phyloP scores from a whole-genome alignment of 2,888 invertebrate species.

The Clitarchus hookeri region DNA sequence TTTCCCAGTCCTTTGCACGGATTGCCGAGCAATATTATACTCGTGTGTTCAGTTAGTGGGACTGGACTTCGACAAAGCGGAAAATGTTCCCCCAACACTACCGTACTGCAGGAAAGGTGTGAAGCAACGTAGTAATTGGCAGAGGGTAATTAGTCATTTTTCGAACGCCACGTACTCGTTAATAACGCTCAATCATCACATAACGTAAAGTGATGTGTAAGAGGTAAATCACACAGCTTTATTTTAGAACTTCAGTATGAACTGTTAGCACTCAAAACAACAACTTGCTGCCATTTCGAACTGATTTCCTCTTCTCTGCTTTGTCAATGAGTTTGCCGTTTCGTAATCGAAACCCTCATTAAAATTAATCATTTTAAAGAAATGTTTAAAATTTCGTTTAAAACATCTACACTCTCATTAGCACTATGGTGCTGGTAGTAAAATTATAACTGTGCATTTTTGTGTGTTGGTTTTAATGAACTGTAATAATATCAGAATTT shows the following conservation, averaged over 20 bases:
- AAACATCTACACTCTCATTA: too few species aligned
- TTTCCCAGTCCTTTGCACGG: too few species aligned
- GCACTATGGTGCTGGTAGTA: too few species aligned
- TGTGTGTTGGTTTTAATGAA: too few species aligned
- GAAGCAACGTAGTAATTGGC: neutral
- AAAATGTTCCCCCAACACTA: too few species aligned
- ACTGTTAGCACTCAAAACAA: neutral
- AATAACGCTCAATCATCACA: neutral
- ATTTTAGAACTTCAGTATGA: neutral
- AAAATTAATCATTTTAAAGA: neutral
- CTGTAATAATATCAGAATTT: too few species aligned
- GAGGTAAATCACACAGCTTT: neutral
- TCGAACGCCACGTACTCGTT: neutral
- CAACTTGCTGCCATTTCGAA: neutral
- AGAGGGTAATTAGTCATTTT: neutral
- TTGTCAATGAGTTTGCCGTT: neutral
- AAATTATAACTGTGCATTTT: too few species aligned
- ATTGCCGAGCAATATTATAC: too few species aligned
- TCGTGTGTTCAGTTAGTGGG: too few species aligned
- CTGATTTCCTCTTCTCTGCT: neutral
- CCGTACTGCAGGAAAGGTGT: neutral
- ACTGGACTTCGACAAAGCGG: too few species aligned
- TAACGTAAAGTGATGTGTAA: neutral
- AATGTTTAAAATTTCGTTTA: too few species aligned
- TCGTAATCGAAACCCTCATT: neutral